Conservation (phyloP, 2,113 vertebrate genomes). For the Catharus minimus region DNA sequence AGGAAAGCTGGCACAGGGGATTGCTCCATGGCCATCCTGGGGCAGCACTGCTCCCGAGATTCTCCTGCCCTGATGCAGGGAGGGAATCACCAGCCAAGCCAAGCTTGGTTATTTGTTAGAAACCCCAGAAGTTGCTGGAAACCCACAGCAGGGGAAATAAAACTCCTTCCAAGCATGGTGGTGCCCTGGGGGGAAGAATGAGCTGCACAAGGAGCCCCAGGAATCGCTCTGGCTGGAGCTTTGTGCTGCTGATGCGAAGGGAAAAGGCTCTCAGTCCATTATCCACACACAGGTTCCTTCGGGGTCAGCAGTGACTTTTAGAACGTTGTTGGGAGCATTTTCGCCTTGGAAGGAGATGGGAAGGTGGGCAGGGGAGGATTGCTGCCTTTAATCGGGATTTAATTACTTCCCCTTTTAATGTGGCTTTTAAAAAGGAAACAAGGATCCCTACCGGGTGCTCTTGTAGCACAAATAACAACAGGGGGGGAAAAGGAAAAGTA, state of each 20-base stretch:
- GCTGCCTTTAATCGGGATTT: constrained; percentile 31
- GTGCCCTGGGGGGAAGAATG: not conserved
- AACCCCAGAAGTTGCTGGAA: not conserved
- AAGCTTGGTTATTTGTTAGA: rapidly evolving
- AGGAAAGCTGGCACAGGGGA: not conserved
- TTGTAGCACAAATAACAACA: constrained; percentile 21
- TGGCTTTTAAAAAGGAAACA: constrained; percentile 19
- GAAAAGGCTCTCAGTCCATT: not conserved
- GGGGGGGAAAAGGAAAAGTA: not conserved
- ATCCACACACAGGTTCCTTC: not conserved
- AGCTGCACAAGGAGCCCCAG: not conserved
- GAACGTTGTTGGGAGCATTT: not conserved
- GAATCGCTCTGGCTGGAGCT: not conserved
- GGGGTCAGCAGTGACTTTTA: not conserved
- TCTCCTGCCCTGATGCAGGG: not conserved
- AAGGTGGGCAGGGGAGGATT: not conserved
- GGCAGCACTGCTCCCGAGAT: rapidly evolving
- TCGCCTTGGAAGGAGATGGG: not conserved
- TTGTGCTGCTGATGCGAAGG: not conserved
- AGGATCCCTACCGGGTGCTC: constrained; percentile 26
- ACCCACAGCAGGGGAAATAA: not conserved
- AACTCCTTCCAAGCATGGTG: not conserved
- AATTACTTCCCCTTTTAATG: constrained; percentile 48
- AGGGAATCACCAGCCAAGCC: not conserved
- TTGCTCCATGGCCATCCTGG: not conserved